phyloP scores from a whole-genome alignment of 2,888 invertebrate species.

The Drosophila borealis region DNA sequence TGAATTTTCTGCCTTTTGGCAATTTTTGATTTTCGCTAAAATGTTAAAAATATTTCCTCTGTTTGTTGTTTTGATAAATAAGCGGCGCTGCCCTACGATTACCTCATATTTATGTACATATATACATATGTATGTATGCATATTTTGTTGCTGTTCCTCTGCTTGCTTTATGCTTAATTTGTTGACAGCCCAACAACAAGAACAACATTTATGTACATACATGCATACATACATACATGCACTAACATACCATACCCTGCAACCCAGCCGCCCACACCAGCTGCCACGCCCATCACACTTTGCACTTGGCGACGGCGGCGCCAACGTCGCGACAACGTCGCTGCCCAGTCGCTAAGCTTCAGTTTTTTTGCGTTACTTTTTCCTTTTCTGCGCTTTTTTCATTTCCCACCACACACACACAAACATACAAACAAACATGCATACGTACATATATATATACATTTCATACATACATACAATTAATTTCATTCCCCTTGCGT shows the following conservation, averaged over 20 bases:
- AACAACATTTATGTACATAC: conserved; percentile 17
- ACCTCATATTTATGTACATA: conserved; percentile 52
- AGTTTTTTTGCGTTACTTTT: conserved; percentile 33
- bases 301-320: conserved; percentile 49
- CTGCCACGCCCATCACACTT: conserved; percentile 57
- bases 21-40: conserved; percentile 44
- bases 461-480: conserved; percentile 37
- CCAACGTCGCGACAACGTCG: conserved; percentile 43
- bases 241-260: conserved; percentile 12
- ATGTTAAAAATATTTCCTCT: conserved; percentile 14
- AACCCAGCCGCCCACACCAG: conserved; percentile 36
- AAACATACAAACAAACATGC: conserved; percentile 7
- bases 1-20: conserved; percentile 38
- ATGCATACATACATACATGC: background rate
- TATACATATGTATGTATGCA: background rate
- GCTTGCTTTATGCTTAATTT: conserved; percentile 36
- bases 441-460: conserved; percentile 10
- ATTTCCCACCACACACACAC: conserved; percentile 43
- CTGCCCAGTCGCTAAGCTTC: conserved; percentile 51
- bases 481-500: conserved; percentile 51
- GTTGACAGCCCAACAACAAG: conserved; percentile 42
- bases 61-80: conserved; percentile 53
- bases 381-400: conserved; percentile 38
- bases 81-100: conserved; percentile 52
- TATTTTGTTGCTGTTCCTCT: conserved; percentile 17